Conservation (phyloP, 2,888 invertebrate genomes). For the Tridacna gigas region DNA sequence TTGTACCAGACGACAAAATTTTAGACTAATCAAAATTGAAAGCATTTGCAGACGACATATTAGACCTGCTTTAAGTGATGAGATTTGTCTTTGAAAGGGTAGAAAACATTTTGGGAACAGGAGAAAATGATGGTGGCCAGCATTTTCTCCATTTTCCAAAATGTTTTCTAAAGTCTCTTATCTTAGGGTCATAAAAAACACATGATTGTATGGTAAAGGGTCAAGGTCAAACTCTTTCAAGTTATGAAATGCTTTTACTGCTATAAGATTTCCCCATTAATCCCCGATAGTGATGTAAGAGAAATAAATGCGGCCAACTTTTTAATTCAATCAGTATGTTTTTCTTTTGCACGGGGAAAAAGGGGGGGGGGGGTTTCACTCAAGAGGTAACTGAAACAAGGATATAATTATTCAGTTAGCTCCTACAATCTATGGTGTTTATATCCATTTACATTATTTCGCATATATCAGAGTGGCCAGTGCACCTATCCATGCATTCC, state of each 20-base stretch:
- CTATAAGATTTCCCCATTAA: too few relatives aligned
- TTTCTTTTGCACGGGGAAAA: too few relatives aligned
- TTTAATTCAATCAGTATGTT: too few relatives aligned
- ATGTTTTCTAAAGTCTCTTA: neutral
- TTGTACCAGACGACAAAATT: neutral
- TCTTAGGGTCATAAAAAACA: neutral
- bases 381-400: too few relatives aligned
- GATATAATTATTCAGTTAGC: too few relatives aligned
- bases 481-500: too few relatives aligned
- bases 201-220: neutral
- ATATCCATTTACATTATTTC: too few relatives aligned
- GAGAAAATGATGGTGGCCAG: neutral
- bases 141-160: neutral
- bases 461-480: too few relatives aligned
- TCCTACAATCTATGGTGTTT: too few relatives aligned
- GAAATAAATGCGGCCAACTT: too few relatives aligned
- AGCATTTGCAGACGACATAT: neutral
- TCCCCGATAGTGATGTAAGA: too few relatives aligned
- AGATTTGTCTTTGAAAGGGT: neutral
- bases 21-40: neutral
- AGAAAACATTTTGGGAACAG: neutral
- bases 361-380: too few relatives aligned
- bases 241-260: neutral
- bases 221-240: neutral
- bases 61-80: neutral